Base-by-base conservation (phyloP, 2,797 vertebrate species). In the Sebastes taczanowskii region DNA sequence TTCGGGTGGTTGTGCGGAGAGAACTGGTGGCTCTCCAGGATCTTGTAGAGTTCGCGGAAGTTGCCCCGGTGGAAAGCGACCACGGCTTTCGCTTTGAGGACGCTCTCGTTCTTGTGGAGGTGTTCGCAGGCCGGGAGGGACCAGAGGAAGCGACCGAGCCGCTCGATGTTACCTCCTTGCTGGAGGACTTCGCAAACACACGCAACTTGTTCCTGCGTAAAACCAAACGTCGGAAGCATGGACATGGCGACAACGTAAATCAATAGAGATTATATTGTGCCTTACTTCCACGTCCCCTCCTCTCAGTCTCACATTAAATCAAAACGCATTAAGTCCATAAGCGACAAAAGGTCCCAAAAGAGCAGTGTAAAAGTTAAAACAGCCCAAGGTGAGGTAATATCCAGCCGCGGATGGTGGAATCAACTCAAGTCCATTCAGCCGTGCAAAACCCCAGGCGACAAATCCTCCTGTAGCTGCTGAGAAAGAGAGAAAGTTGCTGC, bases 121-220 rank as follows among this genome's bases (percentile, higher is more conserved):
- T 99, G 98, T 81, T 99, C 98, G 90, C 98, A 99, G 75, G 98
- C 98, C 77, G 98, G 98, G 67, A 98, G 95, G n/a, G 98, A 99
- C 98, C 98, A 99, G 77, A 99, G 95, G 94, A 99, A 98, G 90
- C 98, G 97, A 30, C 98, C 98, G 89, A 99, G 96, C 55, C 98
- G 92, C 94, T 99, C 98, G 87, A 99, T 98, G 94, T 99, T 99
- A 79, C 98, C 98, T 58, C 98, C 98, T 94, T 99, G 98, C 88
- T 99, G 98, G 85, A 99, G 97, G 79, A 99, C 98, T 80, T 98
- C 97, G 88, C 97, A 99, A 78, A 99, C 97, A 89, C 98, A 99
- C 84, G 98, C 97, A 86, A 99, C 98, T 97, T 99, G 98, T 94
- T 99, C 98, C 94, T 99, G 98, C 92, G 98, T 99, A 94, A 99